Conservation (phyloP, 2,888 invertebrate species). For the Erynnis tages region DNA sequence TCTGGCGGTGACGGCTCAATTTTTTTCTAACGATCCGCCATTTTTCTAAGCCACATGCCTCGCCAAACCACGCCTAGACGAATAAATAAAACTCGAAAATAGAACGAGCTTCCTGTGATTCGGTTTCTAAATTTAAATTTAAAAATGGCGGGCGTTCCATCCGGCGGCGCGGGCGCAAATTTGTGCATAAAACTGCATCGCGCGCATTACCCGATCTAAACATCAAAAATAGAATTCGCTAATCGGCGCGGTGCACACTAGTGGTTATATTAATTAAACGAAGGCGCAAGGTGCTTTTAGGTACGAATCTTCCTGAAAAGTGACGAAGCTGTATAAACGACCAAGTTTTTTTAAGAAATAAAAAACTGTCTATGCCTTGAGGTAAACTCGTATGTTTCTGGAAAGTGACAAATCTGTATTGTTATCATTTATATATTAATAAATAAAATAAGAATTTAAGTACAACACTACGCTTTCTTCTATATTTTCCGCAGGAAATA, state of each 20-base stretch:
- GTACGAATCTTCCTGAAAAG: too few species aligned
- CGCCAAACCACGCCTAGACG: constrained; percentile 64
- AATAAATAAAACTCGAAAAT: constrained; percentile 72
- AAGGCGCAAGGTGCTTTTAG: too few species aligned
- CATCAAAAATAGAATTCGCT: constrained; percentile 77
- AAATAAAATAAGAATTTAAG: too few species aligned
- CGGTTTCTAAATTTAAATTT: constrained; percentile 69
- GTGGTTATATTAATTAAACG: too few species aligned
- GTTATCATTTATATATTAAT: too few species aligned
- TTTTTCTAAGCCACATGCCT: constrained; percentile 17
- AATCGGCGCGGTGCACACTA: constrained; percentile 48
- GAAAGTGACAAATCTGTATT: too few species aligned
- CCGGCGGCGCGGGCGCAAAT: constrained; percentile 59
- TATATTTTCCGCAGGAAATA: too few species aligned
- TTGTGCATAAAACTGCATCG: constrained; percentile 80
- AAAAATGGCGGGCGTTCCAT: constrained; percentile 62
- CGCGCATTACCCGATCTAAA: constrained; percentile 74
- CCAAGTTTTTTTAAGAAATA: too few species aligned
- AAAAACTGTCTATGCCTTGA: too few species aligned
- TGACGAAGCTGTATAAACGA: too few species aligned
- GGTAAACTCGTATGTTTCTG: too few species aligned
- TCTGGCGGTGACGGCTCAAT: background rate
- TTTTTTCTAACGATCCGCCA: constrained; percentile 4
- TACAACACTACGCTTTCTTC: too few species aligned
- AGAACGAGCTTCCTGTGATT: constrained; percentile 70